phyloP scores from a whole-genome alignment of 2,113 vertebrate species.

The Acrocephalus arundinaceus region DNA sequence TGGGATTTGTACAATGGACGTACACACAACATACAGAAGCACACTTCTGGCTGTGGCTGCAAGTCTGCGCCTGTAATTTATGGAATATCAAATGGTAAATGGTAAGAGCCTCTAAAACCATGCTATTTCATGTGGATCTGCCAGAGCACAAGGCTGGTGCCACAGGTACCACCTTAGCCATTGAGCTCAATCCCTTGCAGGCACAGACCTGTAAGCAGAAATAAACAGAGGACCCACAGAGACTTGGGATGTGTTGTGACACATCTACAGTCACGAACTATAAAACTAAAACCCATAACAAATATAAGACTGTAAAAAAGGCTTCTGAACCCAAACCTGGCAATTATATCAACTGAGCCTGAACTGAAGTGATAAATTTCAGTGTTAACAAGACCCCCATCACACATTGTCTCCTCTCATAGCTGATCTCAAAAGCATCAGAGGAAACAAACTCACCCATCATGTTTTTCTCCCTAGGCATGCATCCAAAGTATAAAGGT shows the following conservation, averaged over 20 bases:
- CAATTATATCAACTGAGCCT: background rate
- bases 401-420: background rate
- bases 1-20: background rate
- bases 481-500: background rate
- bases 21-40: background rate
- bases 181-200: background rate
- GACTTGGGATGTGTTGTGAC: background rate
- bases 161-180: background rate
- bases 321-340: background rate
- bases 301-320: background rate
- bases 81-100: background rate
- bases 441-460: background rate
- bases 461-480: background rate
- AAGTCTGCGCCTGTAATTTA: background rate
- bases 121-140: background rate
- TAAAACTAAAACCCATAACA: background rate
- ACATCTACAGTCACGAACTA: background rate
- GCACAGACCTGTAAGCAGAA: background rate
- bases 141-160: background rate
- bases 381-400: background rate
- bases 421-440: background rate
- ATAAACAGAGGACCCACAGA: background rate
- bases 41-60: background rate
- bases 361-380: background rate
- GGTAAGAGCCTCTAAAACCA: background rate